A percentile compares a stretch with the other conserved stretches of the same genome.
Conservation (phyloP, 92 coral and sea anemone genomes). For the Paragorgia papillata region DNA sequence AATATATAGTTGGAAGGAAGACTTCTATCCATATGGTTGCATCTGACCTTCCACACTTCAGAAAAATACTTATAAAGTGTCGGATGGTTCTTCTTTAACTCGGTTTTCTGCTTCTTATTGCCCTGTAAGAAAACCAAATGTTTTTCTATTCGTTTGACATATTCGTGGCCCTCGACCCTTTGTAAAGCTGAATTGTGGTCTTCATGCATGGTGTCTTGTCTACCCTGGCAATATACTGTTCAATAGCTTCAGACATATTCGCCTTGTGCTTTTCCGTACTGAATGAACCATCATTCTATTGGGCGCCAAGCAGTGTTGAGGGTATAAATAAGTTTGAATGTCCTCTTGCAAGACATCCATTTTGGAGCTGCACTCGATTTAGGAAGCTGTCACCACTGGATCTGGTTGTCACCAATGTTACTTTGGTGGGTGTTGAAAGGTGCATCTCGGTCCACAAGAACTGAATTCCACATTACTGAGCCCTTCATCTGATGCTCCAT, state of each 20-base stretch:
- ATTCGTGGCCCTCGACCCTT: conserved; percentile 27
- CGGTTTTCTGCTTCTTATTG: conserved; percentile 26
- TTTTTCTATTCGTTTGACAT: background rate
- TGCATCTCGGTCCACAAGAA: conserved; percentile 47
- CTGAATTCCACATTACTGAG: conserved; percentile 39
- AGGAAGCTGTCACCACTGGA: conserved; percentile 54
- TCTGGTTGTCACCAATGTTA: conserved; percentile 49
- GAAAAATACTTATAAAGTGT: conserved; percentile 17
- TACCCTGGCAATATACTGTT: conserved; percentile 42
- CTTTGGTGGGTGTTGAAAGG: conserved; percentile 27
- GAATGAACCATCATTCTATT: conserved; percentile 13
- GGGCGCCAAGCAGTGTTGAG: conserved; percentile 34
- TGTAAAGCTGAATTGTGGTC: conserved; percentile 34
- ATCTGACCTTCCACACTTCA: conserved; percentile 31
- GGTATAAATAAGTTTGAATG: no score
- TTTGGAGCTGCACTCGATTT: no score
- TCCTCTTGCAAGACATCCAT: conserved; percentile 52
- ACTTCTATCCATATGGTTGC: conserved; percentile 40
- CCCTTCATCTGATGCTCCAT: conserved; percentile 51
- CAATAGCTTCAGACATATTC: conserved; percentile 43
- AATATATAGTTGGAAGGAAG: no score
- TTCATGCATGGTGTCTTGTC: conserved; percentile 50
- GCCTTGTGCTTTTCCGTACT: conserved; percentile 32
- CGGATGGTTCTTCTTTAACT: conserved; percentile 8
- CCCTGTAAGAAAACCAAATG: conserved; percentile 35